Evolutionary conservation across 2,797 vertebrate genomes (phyloP), one percentile per base, ranked within the genome.

Genomic region (Pantherophis alleghaniensis): DNA sequence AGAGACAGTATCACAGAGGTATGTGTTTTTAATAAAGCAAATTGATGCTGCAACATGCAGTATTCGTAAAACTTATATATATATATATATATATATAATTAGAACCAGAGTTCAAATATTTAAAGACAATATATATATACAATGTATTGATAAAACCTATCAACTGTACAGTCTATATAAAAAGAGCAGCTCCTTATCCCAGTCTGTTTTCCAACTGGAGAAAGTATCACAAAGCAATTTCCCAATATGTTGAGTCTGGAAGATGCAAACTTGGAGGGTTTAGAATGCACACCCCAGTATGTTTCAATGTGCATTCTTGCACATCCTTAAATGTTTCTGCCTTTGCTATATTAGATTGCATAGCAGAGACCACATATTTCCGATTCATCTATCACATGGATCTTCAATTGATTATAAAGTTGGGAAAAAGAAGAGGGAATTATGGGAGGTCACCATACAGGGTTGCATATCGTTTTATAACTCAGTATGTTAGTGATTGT

Each of bases 21-120:
- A 96, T 90, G 96, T 97, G 96, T 97, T 97, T 93, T 96, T 96
- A 96, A 97, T 96, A 97, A 98, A 97, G 97, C 96, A 97, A 97
- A 97, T 93, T 96, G 97, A 98, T 97, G 97, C 97, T 97, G 97
- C 97, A 95, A 96, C 97, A 97, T 90, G 97, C 97, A 96, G 96
- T 96, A 96, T 96, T 97, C 95, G 95, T 96, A 96, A 97, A 98
- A 97, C 96, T 42, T 55, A 90, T n/a, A 74, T 42, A 90, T n/a
- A 74, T 42, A 90, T 42, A 37, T 42, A 42, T 42, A 42, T 83
- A 90, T 59, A 69, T 69, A 88, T 66, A 66, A n/a, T 94, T 96
- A 96, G 94, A 96, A 93, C 94, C 95, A 94, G 88, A 95, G 90
- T 87, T 94, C 5, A 0, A 91, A 92, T 96, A 93, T 96, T 95